Evolutionary conservation across 2,888 invertebrate species (phyloP), one percentile per base, ranked within the genome.

Genomic region (Cremastinae sp.): DNA sequence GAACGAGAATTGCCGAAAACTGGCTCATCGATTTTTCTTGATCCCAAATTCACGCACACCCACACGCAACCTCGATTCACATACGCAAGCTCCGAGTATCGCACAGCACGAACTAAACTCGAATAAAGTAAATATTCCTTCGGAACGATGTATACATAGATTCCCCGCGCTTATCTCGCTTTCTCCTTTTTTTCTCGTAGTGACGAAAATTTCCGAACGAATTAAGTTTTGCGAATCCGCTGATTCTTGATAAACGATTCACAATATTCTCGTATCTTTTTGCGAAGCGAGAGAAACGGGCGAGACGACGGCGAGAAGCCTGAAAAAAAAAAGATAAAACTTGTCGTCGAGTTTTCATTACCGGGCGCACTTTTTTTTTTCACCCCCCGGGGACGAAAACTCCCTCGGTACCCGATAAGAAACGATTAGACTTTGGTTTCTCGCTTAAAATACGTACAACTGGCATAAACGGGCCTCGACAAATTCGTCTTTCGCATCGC

Each of bases 361-460:
- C 49, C 58, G 28, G 10, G 28, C 38, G 18, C 14, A 61, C 49
- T 54, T 68, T 58, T 56, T 49, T 28, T 61, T 53, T 28, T 59
- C 14, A 20, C 18, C 22, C 43, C 3, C 8, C 7, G 20, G 47
- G 34, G 47, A 20, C 8, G 49, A 49, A 59, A 59, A 34, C 0
- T 12, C 20, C 12, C 56, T 36, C 47, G 45, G 16, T 8, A 22
- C 38, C 58, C 47, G 36, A 47, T 43, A 51, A 59, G 18, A 61
- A 36, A 69, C 56, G 41, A 65, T 61, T 36, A 49, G 69, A 78
- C 76, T 76, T 78, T 75, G 70, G 75, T 78, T 78, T n/a, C 71
- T 70, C 56, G 74, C 74, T 75, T 76, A 78, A 78, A 71, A 62
- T 75, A 65, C 56, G 68, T 51, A 72, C 28, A 69, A 75, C 75